A percentile compares a stretch with the other conserved stretches of the same genome.
phyloP scores from a whole-genome alignment of 2,113 vertebrate genomes.

The Hippocampus barbouri region DNA sequence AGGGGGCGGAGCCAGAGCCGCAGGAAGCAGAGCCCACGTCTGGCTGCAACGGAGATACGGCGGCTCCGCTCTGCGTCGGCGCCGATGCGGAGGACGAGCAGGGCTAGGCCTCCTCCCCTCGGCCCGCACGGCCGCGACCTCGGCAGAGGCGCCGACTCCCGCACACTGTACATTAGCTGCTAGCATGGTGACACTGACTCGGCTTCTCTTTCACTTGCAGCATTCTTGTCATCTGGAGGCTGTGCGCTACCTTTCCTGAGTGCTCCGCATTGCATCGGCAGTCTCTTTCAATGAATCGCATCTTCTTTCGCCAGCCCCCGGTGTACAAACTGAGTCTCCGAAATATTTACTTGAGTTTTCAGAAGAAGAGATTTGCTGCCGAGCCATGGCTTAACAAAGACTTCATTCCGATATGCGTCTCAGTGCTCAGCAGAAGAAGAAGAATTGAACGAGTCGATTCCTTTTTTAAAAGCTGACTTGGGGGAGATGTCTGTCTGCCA shows the following conservation, averaged over 20 bases:
- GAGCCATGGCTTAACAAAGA: slow-evolving; percentile 28
- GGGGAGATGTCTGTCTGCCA: slow-evolving; percentile 33
- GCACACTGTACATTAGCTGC: slow-evolving; percentile 80
- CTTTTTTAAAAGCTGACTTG: slow-evolving; percentile 40
- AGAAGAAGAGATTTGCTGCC: slow-evolving; percentile 23
- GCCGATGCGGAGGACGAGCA: slow-evolving; percentile 70
- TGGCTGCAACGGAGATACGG: slow-evolving; percentile 78
- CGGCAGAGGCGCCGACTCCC: slow-evolving; percentile 29
- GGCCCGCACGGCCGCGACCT: background rate
- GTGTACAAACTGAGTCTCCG: slow-evolving; percentile 17
- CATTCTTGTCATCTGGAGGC: slow-evolving; percentile 60
- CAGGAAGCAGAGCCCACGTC: slow-evolving; percentile 62
- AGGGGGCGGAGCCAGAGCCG: slow-evolving; percentile 46
- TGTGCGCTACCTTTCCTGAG: slow-evolving; percentile 52
- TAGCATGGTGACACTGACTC: slow-evolving; percentile 81
- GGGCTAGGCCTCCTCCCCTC: slow-evolving; percentile 70
- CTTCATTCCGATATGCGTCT: slow-evolving; percentile 22
- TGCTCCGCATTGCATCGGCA: slow-evolving; percentile 32
- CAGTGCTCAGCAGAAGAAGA: slow-evolving; percentile 11
- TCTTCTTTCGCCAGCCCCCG: slow-evolving; percentile 37
- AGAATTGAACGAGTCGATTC: slow-evolving; percentile 34
- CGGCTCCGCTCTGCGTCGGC: slow-evolving; percentile 46
- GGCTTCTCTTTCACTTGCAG: slow-evolving; percentile 63
- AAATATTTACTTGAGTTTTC: slow-evolving; percentile 24
- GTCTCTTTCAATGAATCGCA: slow-evolving; percentile 22